Evolutionary conservation across 2,113 vertebrate species (phyloP).

Genomic region (Ammodytes dubius): DNA sequence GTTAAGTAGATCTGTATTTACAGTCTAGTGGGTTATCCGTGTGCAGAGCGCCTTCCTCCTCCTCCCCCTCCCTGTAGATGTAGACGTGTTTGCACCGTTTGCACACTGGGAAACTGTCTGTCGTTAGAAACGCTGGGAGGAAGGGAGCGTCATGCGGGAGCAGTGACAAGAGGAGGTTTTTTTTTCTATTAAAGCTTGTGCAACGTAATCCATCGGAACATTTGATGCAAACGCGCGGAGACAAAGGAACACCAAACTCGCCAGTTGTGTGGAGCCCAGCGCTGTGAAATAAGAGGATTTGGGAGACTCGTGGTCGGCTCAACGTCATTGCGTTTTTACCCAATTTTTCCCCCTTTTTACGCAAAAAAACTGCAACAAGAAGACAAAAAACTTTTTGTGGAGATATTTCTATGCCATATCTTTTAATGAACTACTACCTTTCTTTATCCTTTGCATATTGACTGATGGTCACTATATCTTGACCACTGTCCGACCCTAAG

Average conservation of each 20-base stretch:
- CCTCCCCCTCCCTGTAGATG: neutral
- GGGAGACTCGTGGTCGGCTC: constrained; percentile 45
- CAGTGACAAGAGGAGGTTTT: constrained; percentile 6
- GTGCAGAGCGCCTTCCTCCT: constrained; percentile 27
- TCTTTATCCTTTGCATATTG: neutral
- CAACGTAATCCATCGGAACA: constrained; percentile 47
- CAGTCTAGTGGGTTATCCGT: constrained; percentile 49
- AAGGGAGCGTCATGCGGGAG: constrained; percentile 61
- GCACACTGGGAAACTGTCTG: constrained; percentile 4
- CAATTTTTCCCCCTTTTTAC: constrained; percentile 10
- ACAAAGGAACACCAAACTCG: constrained; percentile 44
- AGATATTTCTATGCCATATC: neutral
- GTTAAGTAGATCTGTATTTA: too few relatives aligned
- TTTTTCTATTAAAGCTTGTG: constrained; percentile 28
- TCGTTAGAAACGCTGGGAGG: constrained; percentile 60
- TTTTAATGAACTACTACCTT: neutral
- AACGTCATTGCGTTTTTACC: constrained; percentile 36
- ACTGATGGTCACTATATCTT: neutral
- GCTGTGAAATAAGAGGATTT: constrained; percentile 64
- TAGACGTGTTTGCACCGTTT: constrained; percentile 42
- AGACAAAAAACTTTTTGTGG: constrained; percentile 5
- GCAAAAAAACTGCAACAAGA: constrained; percentile 8
- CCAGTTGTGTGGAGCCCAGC: constrained; percentile 9
- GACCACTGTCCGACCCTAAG: constrained; percentile 30
- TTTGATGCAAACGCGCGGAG: constrained; percentile 7